Percentiles rank a stretch among this genome's conserved stretches.
These are phyloP conservation scores for Psettodes erumei DNA, from an alignment of 2,113 vertebrate species.

Conservation along the genomic window DNA sequence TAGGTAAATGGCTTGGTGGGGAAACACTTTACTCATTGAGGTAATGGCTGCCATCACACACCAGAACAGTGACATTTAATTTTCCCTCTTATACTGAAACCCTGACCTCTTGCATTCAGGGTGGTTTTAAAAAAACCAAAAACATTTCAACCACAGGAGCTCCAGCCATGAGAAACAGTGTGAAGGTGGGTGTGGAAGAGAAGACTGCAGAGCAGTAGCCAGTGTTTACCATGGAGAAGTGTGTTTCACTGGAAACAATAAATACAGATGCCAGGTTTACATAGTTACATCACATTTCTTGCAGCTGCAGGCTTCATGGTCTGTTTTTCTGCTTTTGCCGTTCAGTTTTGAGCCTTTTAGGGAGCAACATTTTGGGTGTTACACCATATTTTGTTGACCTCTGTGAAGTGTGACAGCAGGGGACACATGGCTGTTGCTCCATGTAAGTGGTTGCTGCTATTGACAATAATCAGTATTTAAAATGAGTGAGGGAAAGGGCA, in stretches of 20 bases:
- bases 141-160: slow-evolving; percentile 38
- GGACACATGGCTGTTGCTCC: too few species aligned
- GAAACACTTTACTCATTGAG: background rate
- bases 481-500: background rate
- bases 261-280: slow-evolving; percentile 31
- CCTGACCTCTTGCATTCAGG: slow-evolving; percentile 26
- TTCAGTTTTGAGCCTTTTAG: slow-evolving; percentile 3
- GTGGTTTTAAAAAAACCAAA: too few species aligned
- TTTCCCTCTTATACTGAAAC: slow-evolving; percentile 13
- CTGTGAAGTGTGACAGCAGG: background rate
- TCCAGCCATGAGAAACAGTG: slow-evolving; percentile 36
- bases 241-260: slow-evolving; percentile 20
- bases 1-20: slow-evolving; percentile 2
- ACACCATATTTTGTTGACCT: background rate
- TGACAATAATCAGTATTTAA: background rate
- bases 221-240: slow-evolving; percentile 35
- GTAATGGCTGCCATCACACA: background rate
- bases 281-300: slow-evolving; percentile 18
- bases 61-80: background rate
- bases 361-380: background rate
- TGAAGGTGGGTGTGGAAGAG: slow-evolving; percentile 45
- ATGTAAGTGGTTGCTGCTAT: background rate
- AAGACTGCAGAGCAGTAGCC: background rate
- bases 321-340: background rate
- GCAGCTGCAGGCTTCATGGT: slow-evolving; percentile 1